phyloP scores from a whole-genome alignment of 2,113 vertebrate genomes.

The Carollia perspicillata region DNA sequence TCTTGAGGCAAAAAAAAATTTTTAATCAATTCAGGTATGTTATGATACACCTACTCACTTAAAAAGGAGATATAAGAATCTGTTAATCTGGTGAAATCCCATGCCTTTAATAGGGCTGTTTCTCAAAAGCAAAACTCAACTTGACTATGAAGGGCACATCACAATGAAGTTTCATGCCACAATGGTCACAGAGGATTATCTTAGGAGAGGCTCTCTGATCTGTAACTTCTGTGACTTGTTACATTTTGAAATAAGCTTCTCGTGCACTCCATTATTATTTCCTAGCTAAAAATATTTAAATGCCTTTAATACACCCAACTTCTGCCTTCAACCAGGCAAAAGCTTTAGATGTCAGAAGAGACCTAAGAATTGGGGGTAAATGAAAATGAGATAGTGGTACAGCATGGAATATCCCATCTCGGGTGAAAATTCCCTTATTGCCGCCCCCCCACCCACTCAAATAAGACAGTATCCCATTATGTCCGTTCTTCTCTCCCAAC shows the following conservation, averaged over 20 bases:
- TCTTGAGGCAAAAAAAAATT: background rate
- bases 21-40: background rate
- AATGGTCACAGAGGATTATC: constrained; percentile 57
- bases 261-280: background rate
- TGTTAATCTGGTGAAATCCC: background rate
- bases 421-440: background rate
- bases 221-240: constrained; percentile 27
- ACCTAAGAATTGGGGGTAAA: background rate
- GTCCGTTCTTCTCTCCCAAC: background rate
- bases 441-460: too few species aligned
- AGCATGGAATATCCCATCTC: background rate
- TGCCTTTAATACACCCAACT: background rate
- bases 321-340: background rate
- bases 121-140: constrained; percentile 29
- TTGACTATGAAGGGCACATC: constrained; percentile 46
- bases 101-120: background rate
- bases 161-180: constrained; percentile 63
- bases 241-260: constrained; percentile 35
- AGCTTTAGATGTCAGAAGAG: background rate
- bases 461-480: background rate
- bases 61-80: background rate
- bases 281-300: constrained; percentile 11
- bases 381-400: background rate
- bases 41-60: constrained; percentile 7
- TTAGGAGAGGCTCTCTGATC: background rate